phyloP scores from a whole-genome alignment of 1,140 invertebrate genomes.

The Lineus longissimus region DNA sequence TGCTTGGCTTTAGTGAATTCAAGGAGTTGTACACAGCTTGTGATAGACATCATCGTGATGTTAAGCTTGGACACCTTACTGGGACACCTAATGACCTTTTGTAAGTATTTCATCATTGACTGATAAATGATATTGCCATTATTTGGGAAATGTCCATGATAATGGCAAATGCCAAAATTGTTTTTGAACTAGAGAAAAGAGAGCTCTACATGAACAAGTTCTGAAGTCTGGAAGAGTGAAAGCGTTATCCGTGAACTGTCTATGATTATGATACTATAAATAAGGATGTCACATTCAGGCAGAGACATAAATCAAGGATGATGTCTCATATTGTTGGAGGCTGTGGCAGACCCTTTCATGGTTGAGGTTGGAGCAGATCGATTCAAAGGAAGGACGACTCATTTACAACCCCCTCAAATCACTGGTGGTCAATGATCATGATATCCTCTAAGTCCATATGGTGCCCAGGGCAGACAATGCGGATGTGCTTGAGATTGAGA shows the following conservation, averaged over 20 bases:
- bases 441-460: too few relatives aligned
- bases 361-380: too few relatives aligned
- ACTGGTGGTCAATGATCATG: too few relatives aligned
- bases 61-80: slow-evolving; percentile 40
- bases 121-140: not conserved
- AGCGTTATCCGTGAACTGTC: not conserved
- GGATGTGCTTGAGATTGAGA: too few relatives aligned
- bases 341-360: too few relatives aligned
- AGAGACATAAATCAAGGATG: too few relatives aligned
- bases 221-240: not conserved
- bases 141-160: not conserved
- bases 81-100: slow-evolving; percentile 38
- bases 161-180: not conserved
- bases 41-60: slow-evolving; percentile 37
- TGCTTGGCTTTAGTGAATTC: slow-evolving; percentile 35
- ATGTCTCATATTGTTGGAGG: too few relatives aligned
- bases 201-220: not conserved
- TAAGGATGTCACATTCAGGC: not conserved
- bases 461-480: too few relatives aligned
- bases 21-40: slow-evolving; percentile 37
- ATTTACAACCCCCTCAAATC: too few relatives aligned
- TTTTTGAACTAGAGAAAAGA: not conserved
- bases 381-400: too few relatives aligned
- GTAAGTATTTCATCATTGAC: slow-evolving; percentile 24
- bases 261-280: not conserved